Evolutionary conservation across 1,140 invertebrate species (phyloP).

Genomic region (Diabrotica undecimpunctata): DNA sequence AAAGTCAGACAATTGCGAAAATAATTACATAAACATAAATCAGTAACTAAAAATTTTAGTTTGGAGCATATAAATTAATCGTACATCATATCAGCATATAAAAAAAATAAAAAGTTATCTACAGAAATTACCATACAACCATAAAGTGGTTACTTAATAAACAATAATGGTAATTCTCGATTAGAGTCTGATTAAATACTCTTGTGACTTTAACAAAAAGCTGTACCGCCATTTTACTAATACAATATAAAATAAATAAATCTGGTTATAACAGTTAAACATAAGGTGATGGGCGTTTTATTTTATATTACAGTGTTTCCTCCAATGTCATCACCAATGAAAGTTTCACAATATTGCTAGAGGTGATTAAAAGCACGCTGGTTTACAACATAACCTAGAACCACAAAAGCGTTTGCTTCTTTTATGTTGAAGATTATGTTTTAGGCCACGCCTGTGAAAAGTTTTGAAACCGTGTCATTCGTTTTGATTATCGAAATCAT

Average conservation of each 20-base stretch:
- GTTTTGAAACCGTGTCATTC: neutral
- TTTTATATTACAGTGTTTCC: conserved; percentile 19
- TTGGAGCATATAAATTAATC: too few species aligned
- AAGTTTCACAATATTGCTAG: conserved; percentile 26
- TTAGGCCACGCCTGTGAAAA: neutral
- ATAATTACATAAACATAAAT: too few species aligned
- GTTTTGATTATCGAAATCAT: too few species aligned
- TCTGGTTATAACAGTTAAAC: conserved; percentile 21
- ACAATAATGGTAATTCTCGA: too few species aligned
- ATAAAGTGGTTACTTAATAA: too few species aligned
- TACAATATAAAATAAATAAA: conserved; percentile 23
- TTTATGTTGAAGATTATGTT: neutral
- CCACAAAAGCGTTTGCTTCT: neutral
- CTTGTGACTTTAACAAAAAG: conserved; percentile 7
- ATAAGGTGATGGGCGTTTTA: conserved; percentile 13
- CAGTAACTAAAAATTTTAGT: too few species aligned
- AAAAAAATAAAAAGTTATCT: too few species aligned
- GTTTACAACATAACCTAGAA: conserved; percentile 11
- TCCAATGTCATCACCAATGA: conserved; percentile 10
- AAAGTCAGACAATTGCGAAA: too few species aligned
- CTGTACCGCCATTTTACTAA: conserved; percentile 16
- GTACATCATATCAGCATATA: too few species aligned
- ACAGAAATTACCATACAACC: too few species aligned
- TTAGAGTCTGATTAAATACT: too few species aligned
- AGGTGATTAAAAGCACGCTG: conserved; percentile 29